Conservation (phyloP, 2,888 invertebrate genomes). For the Ceratothoa steindachneri region DNA sequence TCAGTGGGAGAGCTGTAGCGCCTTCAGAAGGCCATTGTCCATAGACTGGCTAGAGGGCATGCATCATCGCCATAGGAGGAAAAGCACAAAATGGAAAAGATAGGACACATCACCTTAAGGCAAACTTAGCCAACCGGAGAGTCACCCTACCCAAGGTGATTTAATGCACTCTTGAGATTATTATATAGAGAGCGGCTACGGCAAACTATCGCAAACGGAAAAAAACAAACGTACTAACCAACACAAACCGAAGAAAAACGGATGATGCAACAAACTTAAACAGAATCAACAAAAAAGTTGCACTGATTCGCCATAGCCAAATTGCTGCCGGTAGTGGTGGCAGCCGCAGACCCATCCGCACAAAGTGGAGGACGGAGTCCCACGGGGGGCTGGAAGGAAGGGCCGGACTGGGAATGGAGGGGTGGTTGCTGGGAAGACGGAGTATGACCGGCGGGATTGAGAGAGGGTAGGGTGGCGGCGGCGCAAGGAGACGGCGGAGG, state of each 20-base stretch:
- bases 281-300: constrained; percentile 47
- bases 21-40: too few species aligned
- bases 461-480: neutral
- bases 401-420: neutral
- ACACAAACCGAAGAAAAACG: neutral
- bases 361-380: neutral
- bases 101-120: too few species aligned
- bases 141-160: too few species aligned
- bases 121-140: too few species aligned
- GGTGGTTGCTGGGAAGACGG: too few species aligned
- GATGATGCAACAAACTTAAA: constrained; percentile 16
- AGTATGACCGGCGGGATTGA: neutral
- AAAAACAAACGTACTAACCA: neutral
- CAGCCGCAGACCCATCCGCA: constrained; percentile 15
- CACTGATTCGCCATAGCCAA: constrained; percentile 45
- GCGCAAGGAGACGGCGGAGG: neutral
- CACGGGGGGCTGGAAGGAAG: neutral
- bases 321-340: constrained; percentile 41
- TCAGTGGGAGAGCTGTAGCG: too few species aligned
- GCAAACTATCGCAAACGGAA: neutral
- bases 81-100: too few species aligned
- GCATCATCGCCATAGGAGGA: too few species aligned
- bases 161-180: too few species aligned
- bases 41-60: too few species aligned
- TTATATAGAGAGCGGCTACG: too few species aligned